Conservation (phyloP, 2,888 invertebrate genomes). For the Neoascia interrupta region DNA sequence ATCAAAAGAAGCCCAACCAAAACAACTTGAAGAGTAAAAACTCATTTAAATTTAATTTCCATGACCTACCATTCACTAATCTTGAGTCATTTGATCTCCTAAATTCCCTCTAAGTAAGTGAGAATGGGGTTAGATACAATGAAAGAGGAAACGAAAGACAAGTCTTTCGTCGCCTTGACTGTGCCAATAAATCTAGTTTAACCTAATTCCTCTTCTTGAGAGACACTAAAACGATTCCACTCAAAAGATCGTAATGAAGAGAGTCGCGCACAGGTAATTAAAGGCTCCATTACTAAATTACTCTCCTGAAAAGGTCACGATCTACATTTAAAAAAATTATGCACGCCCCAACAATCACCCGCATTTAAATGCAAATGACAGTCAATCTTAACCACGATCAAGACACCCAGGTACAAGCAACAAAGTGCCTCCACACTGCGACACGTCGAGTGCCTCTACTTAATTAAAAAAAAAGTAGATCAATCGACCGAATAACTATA, state of each 20-base stretch:
- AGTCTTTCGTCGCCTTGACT: neutral
- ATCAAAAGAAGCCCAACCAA: neutral
- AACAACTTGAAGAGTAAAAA: neutral
- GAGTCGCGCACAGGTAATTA: constrained; percentile 9
- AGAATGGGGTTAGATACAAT: constrained; percentile 30
- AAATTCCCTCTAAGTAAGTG: constrained; percentile 27
- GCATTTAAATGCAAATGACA: constrained; percentile 33
- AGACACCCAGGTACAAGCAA: neutral
- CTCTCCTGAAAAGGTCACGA: constrained; percentile 31
- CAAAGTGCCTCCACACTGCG: neutral
- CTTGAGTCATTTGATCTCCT: constrained; percentile 24
- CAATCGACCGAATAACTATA: constrained; percentile 34
- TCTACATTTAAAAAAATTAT: constrained; percentile 9
- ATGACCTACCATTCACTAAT: constrained; percentile 38
- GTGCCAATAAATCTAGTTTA: constrained; percentile 23
- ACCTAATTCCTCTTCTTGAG: constrained; percentile 24
- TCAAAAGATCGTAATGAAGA: constrained; percentile 23
- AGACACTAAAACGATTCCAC: constrained; percentile 25
- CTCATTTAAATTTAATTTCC: constrained; percentile 24
- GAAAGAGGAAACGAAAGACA: neutral
- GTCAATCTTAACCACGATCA: constrained; percentile 8
- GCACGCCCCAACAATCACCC: constrained; percentile 21
- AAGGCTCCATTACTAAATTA: constrained; percentile 25
- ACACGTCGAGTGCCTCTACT: constrained; percentile 19
- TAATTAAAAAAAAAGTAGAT: constrained; percentile 63